Evolutionary conservation across 1,140 invertebrate genomes (phyloP).

Genomic region (Eupeodes corollae): DNA sequence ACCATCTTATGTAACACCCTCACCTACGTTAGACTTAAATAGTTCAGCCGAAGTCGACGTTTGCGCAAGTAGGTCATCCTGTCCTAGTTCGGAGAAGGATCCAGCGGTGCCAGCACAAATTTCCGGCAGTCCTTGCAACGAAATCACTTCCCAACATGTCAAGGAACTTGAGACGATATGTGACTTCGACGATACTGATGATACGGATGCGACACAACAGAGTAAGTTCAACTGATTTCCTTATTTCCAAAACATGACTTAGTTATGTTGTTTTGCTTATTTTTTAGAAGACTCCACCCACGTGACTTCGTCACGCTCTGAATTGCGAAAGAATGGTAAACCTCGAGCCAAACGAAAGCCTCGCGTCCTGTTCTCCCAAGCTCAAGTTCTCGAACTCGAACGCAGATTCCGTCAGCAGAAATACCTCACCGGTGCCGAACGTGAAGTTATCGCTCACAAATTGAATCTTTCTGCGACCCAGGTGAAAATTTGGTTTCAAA

Average conservation of each 20-base stretch:
- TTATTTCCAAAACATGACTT: too few species aligned
- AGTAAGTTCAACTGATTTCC: constrained; percentile 16
- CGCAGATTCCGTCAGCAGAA: constrained; percentile 83
- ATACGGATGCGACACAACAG: constrained; percentile 9
- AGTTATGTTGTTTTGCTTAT: background rate
- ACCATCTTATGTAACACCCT: constrained; percentile 32
- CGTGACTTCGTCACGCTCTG: constrained; percentile 51
- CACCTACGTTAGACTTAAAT: constrained; percentile 31
- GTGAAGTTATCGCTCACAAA: constrained; percentile 78
- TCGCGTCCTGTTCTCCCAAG: constrained; percentile 86
- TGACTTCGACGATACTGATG: background rate
- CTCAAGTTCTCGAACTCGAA: constrained; percentile 86
- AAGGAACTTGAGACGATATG: background rate
- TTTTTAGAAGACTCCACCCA: constrained; percentile 28
- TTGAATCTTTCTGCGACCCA: constrained; percentile 83
- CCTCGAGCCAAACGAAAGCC: constrained; percentile 75
- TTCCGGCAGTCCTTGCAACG: constrained; percentile 6
- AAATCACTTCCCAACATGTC: constrained; percentile 11
- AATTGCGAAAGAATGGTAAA: constrained; percentile 55
- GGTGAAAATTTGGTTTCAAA: constrained; percentile 88
- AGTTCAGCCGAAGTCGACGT: constrained; percentile 29
- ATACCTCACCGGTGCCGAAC: constrained; percentile 88
- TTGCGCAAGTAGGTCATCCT: background rate
- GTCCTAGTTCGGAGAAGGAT: constrained; percentile 1
- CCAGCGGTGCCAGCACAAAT: background rate